A percentile compares a stretch with the other conserved stretches of the same genome.
phyloP scores from a whole-genome alignment of 1,140 invertebrate species.

The Neodiprion pinetum region DNA sequence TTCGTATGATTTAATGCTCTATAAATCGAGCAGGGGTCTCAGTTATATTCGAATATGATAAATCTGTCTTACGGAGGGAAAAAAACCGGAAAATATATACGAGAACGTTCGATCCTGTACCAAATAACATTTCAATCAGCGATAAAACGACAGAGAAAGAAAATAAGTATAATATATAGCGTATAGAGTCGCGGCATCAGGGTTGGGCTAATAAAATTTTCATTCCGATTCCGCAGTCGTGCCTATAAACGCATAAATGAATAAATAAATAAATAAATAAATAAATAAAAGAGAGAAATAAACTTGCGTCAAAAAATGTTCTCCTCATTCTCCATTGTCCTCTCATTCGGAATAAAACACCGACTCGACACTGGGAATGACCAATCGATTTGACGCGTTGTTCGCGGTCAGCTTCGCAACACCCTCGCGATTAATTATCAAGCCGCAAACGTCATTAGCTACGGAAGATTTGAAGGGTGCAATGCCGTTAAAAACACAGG shows the following conservation, averaged over 20 bases:
- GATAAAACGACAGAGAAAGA: not conserved
- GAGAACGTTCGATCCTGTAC: not conserved
- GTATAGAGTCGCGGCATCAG: no score
- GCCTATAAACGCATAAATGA: no score
- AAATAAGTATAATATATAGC: no score
- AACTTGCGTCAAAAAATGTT: no score
- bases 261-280: no score
- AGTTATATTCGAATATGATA: not conserved
- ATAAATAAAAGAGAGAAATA: no score
- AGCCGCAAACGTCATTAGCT: not conserved
- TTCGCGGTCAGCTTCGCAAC: not conserved
- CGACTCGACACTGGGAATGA: not conserved
- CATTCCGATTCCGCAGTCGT: no score
- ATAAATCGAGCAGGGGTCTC: not conserved
- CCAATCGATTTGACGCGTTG: not conserved
- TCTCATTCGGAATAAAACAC: no score
- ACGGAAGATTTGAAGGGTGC: not conserved
- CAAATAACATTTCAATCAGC: constrained; percentile 3
- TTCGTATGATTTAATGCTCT: not conserved
- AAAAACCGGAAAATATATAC: not conserved
- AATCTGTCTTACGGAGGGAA: not conserved
- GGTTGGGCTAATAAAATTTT: no score
- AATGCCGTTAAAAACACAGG: not conserved
- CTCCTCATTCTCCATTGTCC: no score
- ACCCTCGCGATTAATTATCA: not conserved